phyloP scores from a whole-genome alignment of 2,797 vertebrate species.

The Toxotes lorentzi region DNA sequence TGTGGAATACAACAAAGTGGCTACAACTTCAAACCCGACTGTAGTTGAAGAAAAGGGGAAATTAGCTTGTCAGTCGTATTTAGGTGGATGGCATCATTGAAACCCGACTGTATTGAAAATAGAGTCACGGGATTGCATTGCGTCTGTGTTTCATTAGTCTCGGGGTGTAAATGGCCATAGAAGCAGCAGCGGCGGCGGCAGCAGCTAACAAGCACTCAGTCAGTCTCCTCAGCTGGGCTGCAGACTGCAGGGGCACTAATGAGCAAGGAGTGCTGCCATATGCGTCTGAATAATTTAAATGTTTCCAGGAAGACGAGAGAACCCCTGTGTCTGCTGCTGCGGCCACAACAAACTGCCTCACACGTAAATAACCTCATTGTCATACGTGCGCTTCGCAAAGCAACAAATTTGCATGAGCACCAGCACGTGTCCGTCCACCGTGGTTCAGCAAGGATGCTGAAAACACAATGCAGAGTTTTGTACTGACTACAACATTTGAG shows the following conservation, averaged over 20 bases:
- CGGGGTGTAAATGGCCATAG: slow-evolving; percentile 15
- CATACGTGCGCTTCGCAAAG: too few species aligned
- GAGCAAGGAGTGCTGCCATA: slow-evolving; percentile 44
- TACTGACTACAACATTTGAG: too few species aligned
- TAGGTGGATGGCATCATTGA: not conserved
- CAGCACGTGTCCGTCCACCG: too few species aligned
- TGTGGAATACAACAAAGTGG: too few species aligned
- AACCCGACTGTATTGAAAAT: not conserved
- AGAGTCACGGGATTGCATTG: too few species aligned
- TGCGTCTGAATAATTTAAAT: slow-evolving; percentile 70
- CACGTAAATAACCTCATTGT: slow-evolving; percentile 4
- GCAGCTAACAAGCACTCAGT: slow-evolving; percentile 23
- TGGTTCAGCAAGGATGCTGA: too few species aligned
- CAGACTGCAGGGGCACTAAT: slow-evolving; percentile 48
- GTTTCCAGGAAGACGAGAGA: slow-evolving; percentile 57
- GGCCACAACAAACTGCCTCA: slow-evolving; percentile 30
- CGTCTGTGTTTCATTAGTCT: slow-evolving; percentile 17
- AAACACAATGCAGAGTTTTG: too few species aligned
- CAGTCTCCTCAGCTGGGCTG: slow-evolving; percentile 17
- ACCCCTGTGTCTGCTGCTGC: slow-evolving; percentile 15
- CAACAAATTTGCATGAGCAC: too few species aligned
- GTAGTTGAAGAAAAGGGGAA: too few species aligned
- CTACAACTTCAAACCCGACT: too few species aligned
- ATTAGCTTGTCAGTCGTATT: not conserved
- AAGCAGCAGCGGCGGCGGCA: not conserved